Evolutionary conservation across 1,140 invertebrate genomes (phyloP).

Genomic region (Leptinotarsa undecemlineata): DNA sequence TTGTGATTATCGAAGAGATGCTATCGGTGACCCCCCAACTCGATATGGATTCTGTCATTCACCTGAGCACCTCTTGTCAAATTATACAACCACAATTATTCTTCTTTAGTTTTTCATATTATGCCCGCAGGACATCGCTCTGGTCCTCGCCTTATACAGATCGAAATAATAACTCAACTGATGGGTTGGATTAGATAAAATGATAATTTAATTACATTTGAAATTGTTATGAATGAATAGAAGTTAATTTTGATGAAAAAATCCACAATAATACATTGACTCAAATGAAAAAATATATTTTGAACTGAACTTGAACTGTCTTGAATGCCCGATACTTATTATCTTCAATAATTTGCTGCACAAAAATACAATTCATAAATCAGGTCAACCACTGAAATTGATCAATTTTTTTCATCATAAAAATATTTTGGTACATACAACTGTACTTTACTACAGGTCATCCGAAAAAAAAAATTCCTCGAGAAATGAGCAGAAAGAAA

Average conservation of each 20-base stretch:
- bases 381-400: too few species aligned
- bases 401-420: too few species aligned
- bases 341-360: too few species aligned
- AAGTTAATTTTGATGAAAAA: background rate
- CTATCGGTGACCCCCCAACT: conserved; percentile 51
- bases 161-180: conserved; percentile 15
- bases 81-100: conserved; percentile 47
- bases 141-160: conserved; percentile 19
- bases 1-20: conserved; percentile 36
- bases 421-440: too few species aligned
- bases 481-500: too few species aligned
- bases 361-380: too few species aligned
- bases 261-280: background rate
- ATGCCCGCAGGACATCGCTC: conserved; percentile 15
- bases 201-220: background rate
- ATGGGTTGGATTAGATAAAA: background rate
- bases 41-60: conserved; percentile 50
- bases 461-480: too few species aligned
- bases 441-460: too few species aligned
- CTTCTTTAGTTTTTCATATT: conserved; percentile 40
- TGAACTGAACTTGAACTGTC: too few species aligned
- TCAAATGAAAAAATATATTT: too few species aligned
- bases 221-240: background rate
- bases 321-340: too few species aligned
- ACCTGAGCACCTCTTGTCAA: conserved; percentile 53